phyloP scores from a whole-genome alignment of 2,797 vertebrate species.

The Alcedo atthis region DNA sequence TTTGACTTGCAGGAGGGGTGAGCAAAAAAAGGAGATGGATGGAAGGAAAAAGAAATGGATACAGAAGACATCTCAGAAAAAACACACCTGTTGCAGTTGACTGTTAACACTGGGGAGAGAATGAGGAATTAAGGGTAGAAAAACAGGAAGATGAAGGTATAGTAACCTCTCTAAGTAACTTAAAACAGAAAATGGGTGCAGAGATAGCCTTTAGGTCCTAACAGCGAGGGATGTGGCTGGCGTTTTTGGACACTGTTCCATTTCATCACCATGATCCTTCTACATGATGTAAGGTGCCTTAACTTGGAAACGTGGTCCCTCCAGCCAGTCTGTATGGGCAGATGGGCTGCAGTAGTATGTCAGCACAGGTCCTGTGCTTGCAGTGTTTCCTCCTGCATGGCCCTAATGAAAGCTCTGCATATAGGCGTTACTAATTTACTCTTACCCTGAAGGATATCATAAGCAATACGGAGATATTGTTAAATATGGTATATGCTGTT shows the following conservation, averaged over 20 bases:
- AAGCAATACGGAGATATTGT: background rate
- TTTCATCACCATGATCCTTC: background rate
- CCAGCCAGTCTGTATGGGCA: fast-evolving
- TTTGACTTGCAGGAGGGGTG: background rate
- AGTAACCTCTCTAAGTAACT: background rate
- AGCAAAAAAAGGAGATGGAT: background rate
- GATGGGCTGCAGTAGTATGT: background rate
- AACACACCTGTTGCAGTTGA: background rate
- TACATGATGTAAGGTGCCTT: background rate
- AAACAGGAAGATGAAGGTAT: background rate
- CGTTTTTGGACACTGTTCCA: background rate
- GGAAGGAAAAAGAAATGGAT: background rate
- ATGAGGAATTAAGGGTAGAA: background rate
- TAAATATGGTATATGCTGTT: background rate
- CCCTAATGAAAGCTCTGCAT: background rate
- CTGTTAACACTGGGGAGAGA: background rate
- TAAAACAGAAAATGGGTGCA: fast-evolving
- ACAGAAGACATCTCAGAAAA: background rate
- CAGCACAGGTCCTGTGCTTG: background rate
- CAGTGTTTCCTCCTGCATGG: background rate
- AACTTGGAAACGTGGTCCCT: fast-evolving
- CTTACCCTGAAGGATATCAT: background rate
- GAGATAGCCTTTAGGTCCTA: background rate
- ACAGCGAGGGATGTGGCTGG: background rate
- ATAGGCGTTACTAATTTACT: background rate